Conservation (phyloP, 1,140 invertebrate species). For the Dendroctonus ponderosae region DNA sequence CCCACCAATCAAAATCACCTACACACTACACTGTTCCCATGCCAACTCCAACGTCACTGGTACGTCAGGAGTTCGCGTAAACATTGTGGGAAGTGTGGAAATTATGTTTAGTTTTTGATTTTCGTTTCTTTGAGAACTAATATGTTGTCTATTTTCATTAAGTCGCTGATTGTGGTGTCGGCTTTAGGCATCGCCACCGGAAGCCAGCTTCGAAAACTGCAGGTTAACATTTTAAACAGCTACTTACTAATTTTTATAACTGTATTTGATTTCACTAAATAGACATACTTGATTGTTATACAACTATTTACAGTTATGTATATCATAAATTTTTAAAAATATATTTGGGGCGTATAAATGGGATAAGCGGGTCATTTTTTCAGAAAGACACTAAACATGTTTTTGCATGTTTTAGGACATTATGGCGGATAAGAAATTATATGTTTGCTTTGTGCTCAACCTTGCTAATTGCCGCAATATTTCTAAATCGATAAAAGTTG, state of each 20-base stretch:
- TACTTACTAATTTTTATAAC: too few relatives aligned
- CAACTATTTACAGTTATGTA: too few relatives aligned
- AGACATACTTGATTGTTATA: too few relatives aligned
- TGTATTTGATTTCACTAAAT: too few relatives aligned
- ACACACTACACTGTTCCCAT: background rate
- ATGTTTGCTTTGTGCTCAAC: too few relatives aligned
- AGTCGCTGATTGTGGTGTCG: constrained; percentile 19
- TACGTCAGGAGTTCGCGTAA: background rate
- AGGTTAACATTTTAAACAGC: constrained; percentile 6
- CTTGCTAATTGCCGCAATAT: too few relatives aligned
- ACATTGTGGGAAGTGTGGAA: constrained; percentile 1
- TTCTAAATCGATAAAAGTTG: too few relatives aligned
- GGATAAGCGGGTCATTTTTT: too few relatives aligned
- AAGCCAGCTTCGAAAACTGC: constrained; percentile 22
- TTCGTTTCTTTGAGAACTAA: constrained; percentile 6
- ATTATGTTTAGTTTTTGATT: constrained; percentile 12
- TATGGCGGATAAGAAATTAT: too few relatives aligned
- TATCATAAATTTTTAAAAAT: background rate
- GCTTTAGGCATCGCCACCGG: constrained; percentile 13
- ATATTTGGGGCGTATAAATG: background rate
- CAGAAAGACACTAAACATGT: too few relatives aligned
- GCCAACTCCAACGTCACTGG: background rate
- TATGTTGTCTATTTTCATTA: constrained; percentile 23
- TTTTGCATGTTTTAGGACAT: too few relatives aligned
- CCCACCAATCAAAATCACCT: too few relatives aligned